Evolutionary conservation across 2,797 vertebrate species (phyloP), one percentile per base, ranked within the genome.

Genomic region (Hapalemur alaotrensis): DNA sequence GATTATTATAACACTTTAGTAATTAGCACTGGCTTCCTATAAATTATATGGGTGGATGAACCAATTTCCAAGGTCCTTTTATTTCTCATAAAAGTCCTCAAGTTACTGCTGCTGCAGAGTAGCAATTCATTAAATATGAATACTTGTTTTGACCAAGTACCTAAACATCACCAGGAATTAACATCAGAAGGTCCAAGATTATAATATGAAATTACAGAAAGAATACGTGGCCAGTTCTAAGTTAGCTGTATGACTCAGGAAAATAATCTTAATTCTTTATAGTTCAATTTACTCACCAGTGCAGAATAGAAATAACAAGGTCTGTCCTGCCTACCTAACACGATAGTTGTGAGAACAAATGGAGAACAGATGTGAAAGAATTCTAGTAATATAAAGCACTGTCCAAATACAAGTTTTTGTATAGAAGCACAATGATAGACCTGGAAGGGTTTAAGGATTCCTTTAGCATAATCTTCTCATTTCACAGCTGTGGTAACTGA

Each of bases 61-160:
- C 78, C 50, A 91, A 63, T 79, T 87, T 78, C 32, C 32, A 32
- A 38, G 22, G 13, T 81, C 54, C 85, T 28, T 59, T 25, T 59
- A 28, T 59, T 59, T 59, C 57, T 28, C 57, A 59, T 43, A 73
- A 76, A 82, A 94, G 84, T 32, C 63, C 48, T 54, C n/a, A 79
- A 57, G 20, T 86, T 67, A 70, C 18, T 91, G n/a, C 15, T 67
- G 65, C 18, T 91, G n/a, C 15, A 46, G 38, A 86, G 25, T 57
- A 13, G 20, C 69, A 83, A 52, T 59, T 86, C 88, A 94, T 78
- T 78, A 92, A 93, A 43, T 72, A 85, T 15, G 35, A 48, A 85
- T 54, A 79, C 8, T 93, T 87, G 35, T 23, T 94, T 94, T 94
- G 38, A 84, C 43, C 63, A 95, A 57, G 22, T 59, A 61, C 50